Base-by-base conservation (phyloP, 2,797 vertebrate species). In the Smutsia gigantea region DNA sequence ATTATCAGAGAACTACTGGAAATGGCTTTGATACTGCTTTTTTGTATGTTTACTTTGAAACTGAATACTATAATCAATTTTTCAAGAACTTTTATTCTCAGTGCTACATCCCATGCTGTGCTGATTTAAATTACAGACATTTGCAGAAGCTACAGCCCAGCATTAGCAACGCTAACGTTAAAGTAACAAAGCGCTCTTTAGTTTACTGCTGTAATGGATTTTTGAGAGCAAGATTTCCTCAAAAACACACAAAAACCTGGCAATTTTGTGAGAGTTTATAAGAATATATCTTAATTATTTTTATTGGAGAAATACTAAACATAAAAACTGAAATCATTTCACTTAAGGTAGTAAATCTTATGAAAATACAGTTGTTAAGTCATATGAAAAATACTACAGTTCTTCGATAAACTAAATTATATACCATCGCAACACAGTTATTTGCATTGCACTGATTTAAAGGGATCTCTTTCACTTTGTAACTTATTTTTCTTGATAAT, bases 11-110 rank as follows among this genome's bases (percentile, higher is more conserved):
- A 66, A 31, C 63, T 75, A 12, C 63, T 63, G 64, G 72, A 88
- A 87, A 77, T 18, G n/a, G 55, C 46, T 64, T 61, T 64, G 68
- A 64, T 51, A 61, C 2, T 85, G 34, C 46, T 66, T 78, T 86
- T 89, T 51, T 46, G 63, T 88, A 29, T 63, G 37, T 84, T 83
- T 69, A 51, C 89, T 96, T 86, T 83, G 87, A 96, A 68, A 85
- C 68, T 82, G 29, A 90, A 42, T 69, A 42, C 75, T 74, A 0
- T 91, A 66, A 84, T 94, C 61, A 68, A 0, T 78, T 84, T 87
- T 74, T 87, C 31, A 61, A 77, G 55, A 95, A 74, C 46, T 53
- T 68, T 72, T 77, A 84, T 74, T 66, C 72, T 92, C 42, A 34
- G 66, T 51, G 68, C 74, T 53, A 12, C 9, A 34, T 53, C 46